These are phyloP conservation scores for Pristis pectinata DNA, from an alignment of 2,797 vertebrate species.

Conservation along the genomic window DNA sequence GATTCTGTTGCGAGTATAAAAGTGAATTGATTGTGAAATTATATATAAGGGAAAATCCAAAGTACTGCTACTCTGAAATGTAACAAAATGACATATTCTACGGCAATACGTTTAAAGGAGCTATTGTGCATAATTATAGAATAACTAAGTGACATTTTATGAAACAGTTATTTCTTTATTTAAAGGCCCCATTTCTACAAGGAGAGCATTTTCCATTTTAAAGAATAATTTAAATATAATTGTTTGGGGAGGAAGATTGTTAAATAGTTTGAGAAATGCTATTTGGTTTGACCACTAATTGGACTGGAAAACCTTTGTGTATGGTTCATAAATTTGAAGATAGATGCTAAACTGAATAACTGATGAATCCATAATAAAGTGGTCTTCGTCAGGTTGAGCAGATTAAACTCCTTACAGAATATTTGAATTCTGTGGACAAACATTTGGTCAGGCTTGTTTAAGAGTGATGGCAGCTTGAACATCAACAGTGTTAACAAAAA, in stretches of 20 bases:
- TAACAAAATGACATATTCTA: background rate
- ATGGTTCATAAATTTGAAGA: background rate
- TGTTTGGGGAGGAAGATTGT: background rate
- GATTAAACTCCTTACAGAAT: background rate
- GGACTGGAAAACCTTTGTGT: background rate
- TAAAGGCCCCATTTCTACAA: background rate
- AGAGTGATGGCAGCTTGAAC: background rate
- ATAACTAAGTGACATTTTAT: background rate
- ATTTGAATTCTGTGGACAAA: background rate
- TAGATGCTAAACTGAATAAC: background rate
- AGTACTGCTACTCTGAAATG: background rate
- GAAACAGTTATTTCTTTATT: slow-evolving; percentile 3
- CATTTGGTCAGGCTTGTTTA: too few species aligned
- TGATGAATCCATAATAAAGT: background rate
- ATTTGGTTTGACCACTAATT: background rate
- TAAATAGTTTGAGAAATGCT: background rate
- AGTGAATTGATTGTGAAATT: background rate
- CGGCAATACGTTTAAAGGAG: background rate
- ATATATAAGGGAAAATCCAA: background rate
- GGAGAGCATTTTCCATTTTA: background rate
- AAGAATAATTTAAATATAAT: background rate
- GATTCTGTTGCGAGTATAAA: background rate
- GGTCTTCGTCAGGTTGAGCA: background rate
- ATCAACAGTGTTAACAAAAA: background rate
- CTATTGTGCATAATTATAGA: background rate